Evolutionary conservation across 1,140 invertebrate species (phyloP), one percentile per base, ranked within the genome.

Genomic region (Protaetia brevitarsis): DNA sequence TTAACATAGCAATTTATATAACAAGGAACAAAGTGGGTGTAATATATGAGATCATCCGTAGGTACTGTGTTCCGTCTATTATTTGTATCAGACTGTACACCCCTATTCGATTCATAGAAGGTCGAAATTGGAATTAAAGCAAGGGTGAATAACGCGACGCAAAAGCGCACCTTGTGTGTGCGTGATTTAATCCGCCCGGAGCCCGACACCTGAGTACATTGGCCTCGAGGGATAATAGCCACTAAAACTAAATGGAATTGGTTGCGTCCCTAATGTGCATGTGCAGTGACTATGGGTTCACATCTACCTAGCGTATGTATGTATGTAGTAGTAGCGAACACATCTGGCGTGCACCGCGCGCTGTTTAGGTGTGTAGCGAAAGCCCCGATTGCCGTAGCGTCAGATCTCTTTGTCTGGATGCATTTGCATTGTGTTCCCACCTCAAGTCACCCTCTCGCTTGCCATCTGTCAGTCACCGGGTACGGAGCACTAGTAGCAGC

Each of bases 201-300:
- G 71, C 65, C 65, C 71, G 70, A 76, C 77, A 78, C 77, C 77
- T 78, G 77, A 77, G 77, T 76, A 77, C 74, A 74, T 73, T 74
- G 68, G 70, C 69, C 72, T 65, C 51, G 45, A 68, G 68, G 73
- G 70, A 72, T 72, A 73, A 76, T 73, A 63, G 70, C 69, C 72
- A 76, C 73, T 75, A 77, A 77, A 77, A 78, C 74, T 74, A 75
- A 78, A 76, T 76, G 69, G 72, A 74, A 77, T 77, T 70, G 70
- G 70, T 67, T 66, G 31, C 27, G 65, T 61, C 61, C 59, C 65
- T 71, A 69, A 69, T 71, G 65, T 64, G n/a, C n/a, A n/a, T 68
- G 56, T 64, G 21, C 28, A 23, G 16, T 28, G n/a, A n/a, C n/a
- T n/a, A n/a, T n/a, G n/a, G n/a, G n/a, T n/a, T n/a, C n/a, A n/a